These are phyloP conservation scores for Rhinoderma darwinii DNA, from an alignment of 2,113 vertebrate species.

Conservation along the genomic window DNA sequence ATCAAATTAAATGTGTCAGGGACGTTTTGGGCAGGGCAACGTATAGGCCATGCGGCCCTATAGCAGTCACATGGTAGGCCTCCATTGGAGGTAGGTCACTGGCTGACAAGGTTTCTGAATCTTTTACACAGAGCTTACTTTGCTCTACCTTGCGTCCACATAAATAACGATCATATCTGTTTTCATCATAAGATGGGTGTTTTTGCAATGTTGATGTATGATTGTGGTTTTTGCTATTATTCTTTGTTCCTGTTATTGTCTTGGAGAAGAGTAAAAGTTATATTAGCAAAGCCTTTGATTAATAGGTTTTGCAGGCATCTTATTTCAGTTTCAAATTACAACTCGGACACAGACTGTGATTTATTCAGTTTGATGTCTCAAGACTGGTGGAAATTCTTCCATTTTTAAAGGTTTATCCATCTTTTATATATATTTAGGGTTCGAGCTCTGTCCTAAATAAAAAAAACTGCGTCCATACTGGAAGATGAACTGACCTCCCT, in stretches of 20 bases:
- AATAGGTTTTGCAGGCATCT: slow-evolving; percentile 51
- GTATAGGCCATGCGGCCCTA: too few relatives aligned
- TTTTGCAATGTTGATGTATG: slow-evolving; percentile 43
- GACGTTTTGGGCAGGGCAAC: too few relatives aligned
- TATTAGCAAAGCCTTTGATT: slow-evolving; percentile 42
- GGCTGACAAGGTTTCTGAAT: too few relatives aligned
- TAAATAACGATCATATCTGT: neutral
- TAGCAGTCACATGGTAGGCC: too few relatives aligned
- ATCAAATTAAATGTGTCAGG: too few relatives aligned
- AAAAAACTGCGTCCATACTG: slow-evolving; percentile 17
- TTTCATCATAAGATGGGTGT: neutral
- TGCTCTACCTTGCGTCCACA: neutral
- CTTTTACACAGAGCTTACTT: too few relatives aligned
- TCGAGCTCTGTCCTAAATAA: slow-evolving; percentile 10
- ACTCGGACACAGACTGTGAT: slow-evolving; percentile 38
- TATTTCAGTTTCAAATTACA: slow-evolving; percentile 58
- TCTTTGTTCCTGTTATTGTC: slow-evolving; percentile 44
- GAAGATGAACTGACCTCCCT: slow-evolving; percentile 14
- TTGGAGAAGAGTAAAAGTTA: slow-evolving; percentile 34
- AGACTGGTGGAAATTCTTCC: slow-evolving; percentile 21
- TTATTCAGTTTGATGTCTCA: slow-evolving; percentile 47
- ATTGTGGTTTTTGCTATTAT: slow-evolving; percentile 23
- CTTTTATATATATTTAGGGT: slow-evolving; percentile 16
- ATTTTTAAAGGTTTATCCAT: slow-evolving; percentile 30
- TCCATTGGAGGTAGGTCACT: too few relatives aligned